A percentile compares a stretch with the other conserved stretches of the same genome.
Evolutionary conservation across 1,140 invertebrate genomes (phyloP).

Genomic region (Mizuhopecten yessoensis): DNA sequence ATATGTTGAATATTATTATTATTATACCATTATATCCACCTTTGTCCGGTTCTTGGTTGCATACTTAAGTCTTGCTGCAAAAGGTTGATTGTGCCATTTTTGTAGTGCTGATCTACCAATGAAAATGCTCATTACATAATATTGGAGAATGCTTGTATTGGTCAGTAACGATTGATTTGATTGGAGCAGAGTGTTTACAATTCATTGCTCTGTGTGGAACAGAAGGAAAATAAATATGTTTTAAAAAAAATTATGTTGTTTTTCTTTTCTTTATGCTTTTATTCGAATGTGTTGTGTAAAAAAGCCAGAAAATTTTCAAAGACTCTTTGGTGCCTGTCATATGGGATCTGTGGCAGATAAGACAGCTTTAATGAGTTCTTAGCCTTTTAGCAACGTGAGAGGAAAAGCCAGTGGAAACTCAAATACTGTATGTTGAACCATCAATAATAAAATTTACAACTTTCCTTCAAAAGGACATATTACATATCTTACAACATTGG

Average conservation of each 20-base stretch:
- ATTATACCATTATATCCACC: slow-evolving; percentile 17
- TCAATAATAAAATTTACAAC: too few relatives aligned
- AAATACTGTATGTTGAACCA: too few relatives aligned
- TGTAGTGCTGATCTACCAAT: slow-evolving; percentile 38
- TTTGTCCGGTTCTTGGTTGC: slow-evolving; percentile 31
- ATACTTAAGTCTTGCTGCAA: slow-evolving; percentile 38
- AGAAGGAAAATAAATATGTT: slow-evolving; percentile 19
- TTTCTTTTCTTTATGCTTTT: background rate
- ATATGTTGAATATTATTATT: slow-evolving; percentile 40
- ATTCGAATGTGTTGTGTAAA: too few relatives aligned
- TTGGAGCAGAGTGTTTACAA: slow-evolving; percentile 38
- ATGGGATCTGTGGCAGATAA: too few relatives aligned
- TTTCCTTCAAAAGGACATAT: too few relatives aligned
- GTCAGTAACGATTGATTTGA: slow-evolving; percentile 28
- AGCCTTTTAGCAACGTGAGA: too few relatives aligned
- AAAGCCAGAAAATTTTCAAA: too few relatives aligned
- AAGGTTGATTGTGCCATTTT: slow-evolving; percentile 9
- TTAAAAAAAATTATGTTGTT: background rate
- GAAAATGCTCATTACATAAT: slow-evolving; percentile 23
- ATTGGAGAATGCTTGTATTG: slow-evolving; percentile 33
- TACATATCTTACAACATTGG: too few relatives aligned
- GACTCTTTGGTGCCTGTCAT: too few relatives aligned
- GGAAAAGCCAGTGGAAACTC: too few relatives aligned
- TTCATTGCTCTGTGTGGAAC: slow-evolving; percentile 37
- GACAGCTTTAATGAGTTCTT: too few relatives aligned